Conservation (phyloP, 2,888 invertebrate genomes). For the Blera fallax region DNA sequence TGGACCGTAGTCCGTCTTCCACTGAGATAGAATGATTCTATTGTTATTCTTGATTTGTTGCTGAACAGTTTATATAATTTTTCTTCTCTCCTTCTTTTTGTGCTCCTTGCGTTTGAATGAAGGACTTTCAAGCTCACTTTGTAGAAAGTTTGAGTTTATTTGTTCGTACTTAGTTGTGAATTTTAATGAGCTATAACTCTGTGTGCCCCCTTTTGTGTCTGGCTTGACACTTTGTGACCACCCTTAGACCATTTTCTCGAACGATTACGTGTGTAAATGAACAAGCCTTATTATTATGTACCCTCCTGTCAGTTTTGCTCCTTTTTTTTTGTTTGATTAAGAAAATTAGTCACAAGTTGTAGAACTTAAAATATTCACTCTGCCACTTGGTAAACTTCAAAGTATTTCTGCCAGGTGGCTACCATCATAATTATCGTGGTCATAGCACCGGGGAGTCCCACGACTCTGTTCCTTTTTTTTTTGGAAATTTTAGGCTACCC, state of each 20-base stretch:
- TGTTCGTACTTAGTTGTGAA: constrained; percentile 25
- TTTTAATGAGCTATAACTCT: constrained; percentile 60
- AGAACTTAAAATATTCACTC: not conserved
- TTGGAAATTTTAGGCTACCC: not conserved
- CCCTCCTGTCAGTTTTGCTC: not conserved
- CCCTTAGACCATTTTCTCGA: not conserved
- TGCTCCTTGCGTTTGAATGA: not conserved
- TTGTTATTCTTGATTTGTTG: constrained; percentile 57
- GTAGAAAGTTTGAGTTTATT: constrained; percentile 19
- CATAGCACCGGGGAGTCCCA: not conserved
- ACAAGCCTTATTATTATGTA: constrained; percentile 1
- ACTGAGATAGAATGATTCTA: constrained; percentile 11
- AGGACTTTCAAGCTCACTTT: not conserved
- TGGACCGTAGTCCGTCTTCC: constrained; percentile 51
- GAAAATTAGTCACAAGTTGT: constrained; percentile 42
- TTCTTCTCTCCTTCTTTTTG: not conserved
- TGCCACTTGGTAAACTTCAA: not conserved
- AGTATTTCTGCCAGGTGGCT: constrained; percentile 26
- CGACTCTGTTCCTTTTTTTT: not conserved
- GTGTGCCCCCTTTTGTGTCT: not conserved
- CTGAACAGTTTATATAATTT: constrained; percentile 35
- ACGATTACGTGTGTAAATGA: constrained; percentile 34
- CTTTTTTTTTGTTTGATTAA: constrained; percentile 33
- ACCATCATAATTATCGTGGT: constrained; percentile 35
- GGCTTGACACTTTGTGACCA: not conserved